phyloP scores from a whole-genome alignment of 2,888 invertebrate genomes.

The Polylopha cassiicola region DNA sequence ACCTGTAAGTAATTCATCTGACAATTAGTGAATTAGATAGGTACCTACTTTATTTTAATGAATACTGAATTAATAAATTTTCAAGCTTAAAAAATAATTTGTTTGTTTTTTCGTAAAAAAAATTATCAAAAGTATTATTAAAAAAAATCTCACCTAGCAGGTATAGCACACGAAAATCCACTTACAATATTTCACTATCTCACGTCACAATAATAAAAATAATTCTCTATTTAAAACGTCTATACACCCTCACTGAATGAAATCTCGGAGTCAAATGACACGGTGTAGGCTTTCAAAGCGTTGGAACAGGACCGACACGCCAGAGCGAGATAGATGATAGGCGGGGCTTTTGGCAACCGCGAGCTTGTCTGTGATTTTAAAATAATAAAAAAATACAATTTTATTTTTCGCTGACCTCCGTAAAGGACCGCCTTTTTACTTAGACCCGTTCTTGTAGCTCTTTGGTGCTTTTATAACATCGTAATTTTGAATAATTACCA shows the following conservation, averaged over 20 bases:
- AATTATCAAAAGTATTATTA: too few relatives aligned
- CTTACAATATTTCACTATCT: slow-evolving; percentile 16
- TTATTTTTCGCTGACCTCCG: slow-evolving; percentile 24
- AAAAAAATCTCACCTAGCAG: slow-evolving; percentile 13
- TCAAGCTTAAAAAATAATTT: too few relatives aligned
- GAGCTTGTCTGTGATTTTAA: not conserved
- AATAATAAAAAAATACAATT: slow-evolving; percentile 26
- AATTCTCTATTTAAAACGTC: slow-evolving; percentile 25
- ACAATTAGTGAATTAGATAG: too few relatives aligned
- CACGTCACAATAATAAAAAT: slow-evolving; percentile 29
- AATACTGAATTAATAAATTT: too few relatives aligned
- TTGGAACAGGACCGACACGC: slow-evolving; percentile 37
- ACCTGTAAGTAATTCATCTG: too few relatives aligned
- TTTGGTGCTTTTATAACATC: too few relatives aligned
- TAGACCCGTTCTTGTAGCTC: too few relatives aligned
- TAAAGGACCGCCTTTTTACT: slow-evolving; percentile 17
- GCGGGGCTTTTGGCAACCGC: slow-evolving; percentile 41
- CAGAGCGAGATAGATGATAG: slow-evolving; percentile 35
- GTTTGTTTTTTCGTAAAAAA: too few relatives aligned
- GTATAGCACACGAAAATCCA: too few relatives aligned
- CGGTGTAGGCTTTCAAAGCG: slow-evolving; percentile 56
- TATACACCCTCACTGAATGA: slow-evolving; percentile 56
- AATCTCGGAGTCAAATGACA: slow-evolving; percentile 66
- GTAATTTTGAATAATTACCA: too few relatives aligned
- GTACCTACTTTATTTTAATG: too few relatives aligned